Conservation (phyloP, 2,888 invertebrate genomes). For the Ferdinandea cuprea region DNA sequence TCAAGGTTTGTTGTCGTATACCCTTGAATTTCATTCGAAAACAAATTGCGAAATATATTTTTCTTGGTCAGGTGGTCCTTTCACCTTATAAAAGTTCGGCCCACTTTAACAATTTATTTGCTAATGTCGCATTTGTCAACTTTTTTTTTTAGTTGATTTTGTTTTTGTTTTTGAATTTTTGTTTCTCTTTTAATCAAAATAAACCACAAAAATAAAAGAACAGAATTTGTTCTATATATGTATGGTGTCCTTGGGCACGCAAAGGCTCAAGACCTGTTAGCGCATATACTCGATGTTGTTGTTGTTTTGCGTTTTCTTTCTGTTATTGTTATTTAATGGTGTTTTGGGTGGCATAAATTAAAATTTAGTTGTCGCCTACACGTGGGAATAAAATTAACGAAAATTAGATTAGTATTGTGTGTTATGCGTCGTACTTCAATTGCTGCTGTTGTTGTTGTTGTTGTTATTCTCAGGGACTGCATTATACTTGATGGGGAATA, state of each 20-base stretch:
- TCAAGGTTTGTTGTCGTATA: no score
- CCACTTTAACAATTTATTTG: neutral
- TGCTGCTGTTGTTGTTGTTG: no score
- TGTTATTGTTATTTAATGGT: conserved; percentile 10
- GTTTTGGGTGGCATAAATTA: conserved; percentile 45
- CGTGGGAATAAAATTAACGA: conserved; percentile 29
- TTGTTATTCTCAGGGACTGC: no score
- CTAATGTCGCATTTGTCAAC: neutral
- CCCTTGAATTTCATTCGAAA: no score
- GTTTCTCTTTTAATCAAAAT: neutral
- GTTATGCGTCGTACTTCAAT: neutral
- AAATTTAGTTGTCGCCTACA: conserved; percentile 5
- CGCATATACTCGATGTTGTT: neutral
- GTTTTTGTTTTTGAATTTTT: no score
- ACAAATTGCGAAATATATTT: no score
- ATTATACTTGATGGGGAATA: no score
- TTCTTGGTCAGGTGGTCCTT: no score
- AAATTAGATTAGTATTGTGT: conserved; percentile 5
- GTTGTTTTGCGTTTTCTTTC: neutral
- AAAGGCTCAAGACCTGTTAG: conserved; percentile 2
- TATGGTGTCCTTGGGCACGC: conserved; percentile 33
- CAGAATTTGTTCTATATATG: neutral
- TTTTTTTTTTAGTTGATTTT: no score
- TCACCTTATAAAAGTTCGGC: no score
- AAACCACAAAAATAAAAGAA: neutral